Evolutionary conservation across 2,797 vertebrate species (phyloP), one percentile per base, ranked within the genome.

Genomic region (Jordanella pulchra): DNA sequence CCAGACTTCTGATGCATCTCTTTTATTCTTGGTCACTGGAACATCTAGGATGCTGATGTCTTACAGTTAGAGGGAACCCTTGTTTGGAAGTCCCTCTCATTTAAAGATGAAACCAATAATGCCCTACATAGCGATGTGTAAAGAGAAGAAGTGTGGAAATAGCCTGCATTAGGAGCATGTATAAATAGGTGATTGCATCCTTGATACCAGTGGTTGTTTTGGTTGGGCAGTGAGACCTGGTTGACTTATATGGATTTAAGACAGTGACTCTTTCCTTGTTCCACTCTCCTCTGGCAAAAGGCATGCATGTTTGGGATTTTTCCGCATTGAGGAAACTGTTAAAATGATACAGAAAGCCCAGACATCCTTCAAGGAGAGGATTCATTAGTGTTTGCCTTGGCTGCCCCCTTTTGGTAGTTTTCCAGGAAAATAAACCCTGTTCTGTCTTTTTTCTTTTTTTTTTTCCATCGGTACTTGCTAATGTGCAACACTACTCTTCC

Each of bases 51-150:
- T 66, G 76, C 67, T 84, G 80, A 79, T 18, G 48, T 14, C 65
- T 81, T 68, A 73, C 81, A 58, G 56, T 23, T 45, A 77, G 75
- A 81, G 72, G 78, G 83, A 75, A 65, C 83, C 87, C 89, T 91
- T 90, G 87, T 92, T 89, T 82, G 94, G 94, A 92, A 93, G 93
- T 94, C 75, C 78, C 77, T 80, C 89, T 91, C 94, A 92, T 94
- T 87, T 95, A 91, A 90, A 92, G 92, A 90, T 88, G 94, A 94
- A 95, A 93, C 92, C 93, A 93, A 93, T 93, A 93, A 93, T 94
- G 91, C 93, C 91, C 93, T 86, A 89, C 95, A 95, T 96, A 95
- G 93, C 94, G 95, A 89, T 89, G 93, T 91, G 93, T 92, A 91
- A 93, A 95, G 93, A 90, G 93, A 93, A 92, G 88, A 91, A 84